These are phyloP conservation scores for Hippocampus comes DNA, from an alignment of 2,113 vertebrate genomes.

Conservation along the genomic window DNA sequence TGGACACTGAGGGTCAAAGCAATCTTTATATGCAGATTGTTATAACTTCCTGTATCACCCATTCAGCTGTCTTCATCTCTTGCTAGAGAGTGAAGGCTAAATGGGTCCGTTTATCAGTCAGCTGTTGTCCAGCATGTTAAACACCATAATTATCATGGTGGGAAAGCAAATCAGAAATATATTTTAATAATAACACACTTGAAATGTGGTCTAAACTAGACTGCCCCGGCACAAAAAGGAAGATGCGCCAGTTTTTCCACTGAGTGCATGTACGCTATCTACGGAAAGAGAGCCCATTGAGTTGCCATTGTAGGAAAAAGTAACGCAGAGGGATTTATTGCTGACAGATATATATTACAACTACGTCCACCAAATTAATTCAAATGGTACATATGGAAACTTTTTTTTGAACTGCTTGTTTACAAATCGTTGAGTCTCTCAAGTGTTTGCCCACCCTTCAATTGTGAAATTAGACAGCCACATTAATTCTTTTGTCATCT, in stretches of 20 bases:
- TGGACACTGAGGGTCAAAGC: slow-evolving; percentile 56
- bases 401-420: too few species aligned
- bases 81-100: slow-evolving; percentile 34
- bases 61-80: background rate
- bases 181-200: background rate
- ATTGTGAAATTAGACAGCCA: too few species aligned
- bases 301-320: background rate
- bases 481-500: too few species aligned
- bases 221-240: too few species aligned
- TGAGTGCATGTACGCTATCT: too few species aligned
- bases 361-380: too few species aligned
- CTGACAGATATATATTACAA: background rate
- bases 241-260: too few species aligned
- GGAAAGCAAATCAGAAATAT: slow-evolving; percentile 5
- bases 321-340: background rate
- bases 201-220: background rate
- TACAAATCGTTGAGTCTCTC: too few species aligned
- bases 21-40: slow-evolving; percentile 55
- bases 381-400: too few species aligned
- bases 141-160: slow-evolving; percentile 40
- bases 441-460: too few species aligned
- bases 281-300: too few species aligned
- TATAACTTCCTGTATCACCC: slow-evolving; percentile 57
- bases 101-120: slow-evolving; percentile 47
- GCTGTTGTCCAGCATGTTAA: slow-evolving; percentile 47